Evolutionary conservation across 2,113 vertebrate species (phyloP).

Genomic region (Phylloscopus trochiloides): DNA sequence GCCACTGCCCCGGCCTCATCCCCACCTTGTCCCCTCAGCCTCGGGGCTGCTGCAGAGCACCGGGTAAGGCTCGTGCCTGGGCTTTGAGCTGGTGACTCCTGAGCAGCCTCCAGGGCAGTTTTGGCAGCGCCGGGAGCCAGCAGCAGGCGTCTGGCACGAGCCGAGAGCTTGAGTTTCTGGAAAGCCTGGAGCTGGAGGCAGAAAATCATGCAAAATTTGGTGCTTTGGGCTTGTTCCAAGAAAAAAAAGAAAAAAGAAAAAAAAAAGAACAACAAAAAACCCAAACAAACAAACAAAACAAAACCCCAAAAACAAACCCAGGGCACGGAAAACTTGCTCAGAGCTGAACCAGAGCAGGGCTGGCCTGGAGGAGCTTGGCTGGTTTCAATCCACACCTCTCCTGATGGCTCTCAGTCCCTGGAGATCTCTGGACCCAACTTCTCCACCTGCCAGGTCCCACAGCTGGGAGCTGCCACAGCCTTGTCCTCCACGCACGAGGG

Average conservation of each 20-base stretch:
- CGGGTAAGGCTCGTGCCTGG: fast-evolving
- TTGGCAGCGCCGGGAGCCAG: neutral
- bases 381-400: neutral
- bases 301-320: too few species aligned
- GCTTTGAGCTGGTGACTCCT: neutral
- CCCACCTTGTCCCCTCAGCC: neutral
- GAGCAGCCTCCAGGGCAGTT: neutral
- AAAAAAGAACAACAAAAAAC: too few species aligned
- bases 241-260: neutral
- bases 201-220: neutral
- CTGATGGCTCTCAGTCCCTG: neutral
- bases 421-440: neutral
- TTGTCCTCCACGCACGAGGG: fast-evolving
- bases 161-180: neutral
- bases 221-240: neutral
- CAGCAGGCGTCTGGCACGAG: neutral
- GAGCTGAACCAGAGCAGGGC: neutral
- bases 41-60: fast-evolving
- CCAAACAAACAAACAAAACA: too few species aligned
- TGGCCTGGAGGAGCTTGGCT: neutral
- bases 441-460: neutral
- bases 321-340: neutral
- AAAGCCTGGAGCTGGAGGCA: neutral
- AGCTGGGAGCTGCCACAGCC: neutral
- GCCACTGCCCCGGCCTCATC: fast-evolving